A percentile compares a stretch with the other conserved stretches of the same genome.
Conservation (phyloP, 2,888 invertebrate species). For the Agrilus cyanescens region DNA sequence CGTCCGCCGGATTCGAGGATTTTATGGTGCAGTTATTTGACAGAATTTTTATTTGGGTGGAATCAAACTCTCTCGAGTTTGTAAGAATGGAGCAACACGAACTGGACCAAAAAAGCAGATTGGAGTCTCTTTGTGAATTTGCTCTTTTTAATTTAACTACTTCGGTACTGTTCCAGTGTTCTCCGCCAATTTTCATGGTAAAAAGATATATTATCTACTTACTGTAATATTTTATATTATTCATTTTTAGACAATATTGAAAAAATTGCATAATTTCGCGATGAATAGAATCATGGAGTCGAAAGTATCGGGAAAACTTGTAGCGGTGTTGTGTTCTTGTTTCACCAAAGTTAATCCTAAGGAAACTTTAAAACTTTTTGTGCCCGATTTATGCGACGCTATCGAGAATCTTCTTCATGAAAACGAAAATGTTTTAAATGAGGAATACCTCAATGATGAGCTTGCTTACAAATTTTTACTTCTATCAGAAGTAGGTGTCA, state of each 20-base stretch:
- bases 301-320: conserved; percentile 69
- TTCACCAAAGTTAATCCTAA: conserved; percentile 56
- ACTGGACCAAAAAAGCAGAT: conserved; percentile 44
- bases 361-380: conserved; percentile 55
- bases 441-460: conserved; percentile 68
- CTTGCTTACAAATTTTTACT: conserved; percentile 66
- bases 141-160: conserved; percentile 56
- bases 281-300: conserved; percentile 69
- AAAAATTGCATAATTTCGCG: conserved; percentile 63
- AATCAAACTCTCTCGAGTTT: conserved; percentile 57
- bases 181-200: conserved; percentile 46
- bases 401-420: conserved; percentile 49
- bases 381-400: conserved; percentile 60
- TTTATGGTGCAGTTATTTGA: conserved; percentile 80
- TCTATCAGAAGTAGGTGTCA: conserved; percentile 47
- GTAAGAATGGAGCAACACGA: conserved; percentile 53
- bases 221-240: background rate
- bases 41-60: conserved; percentile 57
- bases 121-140: conserved; percentile 60
- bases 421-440: conserved; percentile 53
- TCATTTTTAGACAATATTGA: conserved; percentile 46
- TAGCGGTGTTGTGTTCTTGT: conserved; percentile 58
- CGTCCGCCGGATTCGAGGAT: conserved; percentile 79
- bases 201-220: conserved; percentile 3
- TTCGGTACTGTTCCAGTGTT: conserved; percentile 60